Conservation (phyloP, 30 jellyfish, hydroid and myxozoan species). For the Aurelia sp. region DNA sequence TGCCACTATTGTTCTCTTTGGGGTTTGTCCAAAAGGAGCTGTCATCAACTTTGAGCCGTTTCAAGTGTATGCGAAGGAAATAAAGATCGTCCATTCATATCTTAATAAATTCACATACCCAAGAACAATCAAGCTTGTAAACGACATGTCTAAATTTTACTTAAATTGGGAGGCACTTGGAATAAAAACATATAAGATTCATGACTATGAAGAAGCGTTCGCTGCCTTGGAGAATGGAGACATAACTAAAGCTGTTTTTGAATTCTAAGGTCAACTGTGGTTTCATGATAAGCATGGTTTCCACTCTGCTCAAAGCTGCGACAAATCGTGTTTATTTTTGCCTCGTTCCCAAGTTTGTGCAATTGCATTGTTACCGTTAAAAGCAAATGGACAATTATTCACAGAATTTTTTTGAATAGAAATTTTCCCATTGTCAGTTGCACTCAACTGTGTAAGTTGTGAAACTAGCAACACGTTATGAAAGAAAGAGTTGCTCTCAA, state of each 20-base stretch:
- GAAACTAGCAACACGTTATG: too few relatives aligned
- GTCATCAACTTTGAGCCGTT: slow-evolving; percentile 80
- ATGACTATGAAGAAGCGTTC: slow-evolving; percentile 85
- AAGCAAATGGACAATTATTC: too few relatives aligned
- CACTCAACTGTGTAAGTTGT: too few relatives aligned
- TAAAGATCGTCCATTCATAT: slow-evolving; percentile 74
- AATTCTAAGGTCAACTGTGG: slow-evolving; percentile 3
- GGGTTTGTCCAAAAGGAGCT: slow-evolving; percentile 86
- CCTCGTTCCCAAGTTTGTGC: too few relatives aligned
- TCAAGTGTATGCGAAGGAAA: slow-evolving; percentile 77
- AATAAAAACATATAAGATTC: slow-evolving; percentile 62
- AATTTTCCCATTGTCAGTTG: too few relatives aligned
- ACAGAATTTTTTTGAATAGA: too few relatives aligned
- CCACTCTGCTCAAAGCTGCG: too few relatives aligned
- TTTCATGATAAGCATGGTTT: too few relatives aligned
- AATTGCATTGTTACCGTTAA: too few relatives aligned
- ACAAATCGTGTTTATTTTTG: too few relatives aligned
- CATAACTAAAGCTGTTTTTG: slow-evolving; percentile 91
- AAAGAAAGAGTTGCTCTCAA: too few relatives aligned
- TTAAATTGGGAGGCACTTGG: slow-evolving; percentile 79
- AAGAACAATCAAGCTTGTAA: slow-evolving; percentile 68
- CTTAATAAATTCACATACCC: slow-evolving; percentile 82
- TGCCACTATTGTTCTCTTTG: slow-evolving; percentile 85
- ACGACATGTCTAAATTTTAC: slow-evolving; percentile 83
- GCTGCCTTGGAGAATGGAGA: slow-evolving; percentile 76